Conservation (phyloP, 1,140 invertebrate genomes). For the Drosophila saltans region DNA sequence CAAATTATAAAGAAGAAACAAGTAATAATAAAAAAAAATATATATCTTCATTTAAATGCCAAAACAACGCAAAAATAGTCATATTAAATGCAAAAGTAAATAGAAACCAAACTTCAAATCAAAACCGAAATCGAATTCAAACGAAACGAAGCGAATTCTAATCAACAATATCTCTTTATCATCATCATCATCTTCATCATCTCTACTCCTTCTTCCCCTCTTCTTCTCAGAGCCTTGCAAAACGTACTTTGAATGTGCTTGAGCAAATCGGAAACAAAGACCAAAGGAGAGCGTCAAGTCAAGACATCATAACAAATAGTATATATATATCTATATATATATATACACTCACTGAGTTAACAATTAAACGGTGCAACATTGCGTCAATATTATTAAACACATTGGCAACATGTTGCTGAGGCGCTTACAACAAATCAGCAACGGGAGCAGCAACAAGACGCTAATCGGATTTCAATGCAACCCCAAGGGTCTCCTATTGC, state of each 20-base stretch:
- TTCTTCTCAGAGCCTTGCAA: neutral
- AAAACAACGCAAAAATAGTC: slow-evolving; percentile 39
- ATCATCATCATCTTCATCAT: neutral
- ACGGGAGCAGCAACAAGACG: slow-evolving; percentile 31
- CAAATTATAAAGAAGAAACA: slow-evolving; percentile 6
- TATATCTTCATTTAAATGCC: slow-evolving; percentile 48
- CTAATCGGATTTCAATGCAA: slow-evolving; percentile 51
- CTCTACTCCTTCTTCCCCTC: neutral
- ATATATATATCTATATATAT: neutral
- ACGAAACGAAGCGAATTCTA: slow-evolving; percentile 13
- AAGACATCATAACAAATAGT: slow-evolving; percentile 30
- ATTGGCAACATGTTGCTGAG: slow-evolving; percentile 57
- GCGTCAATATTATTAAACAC: slow-evolving; percentile 22
- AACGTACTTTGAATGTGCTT: slow-evolving; percentile 5
- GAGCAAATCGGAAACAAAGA: neutral
- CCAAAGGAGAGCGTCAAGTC: neutral
- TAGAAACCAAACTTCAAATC: neutral
- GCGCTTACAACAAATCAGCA: slow-evolving; percentile 49
- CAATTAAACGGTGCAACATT: slow-evolving; percentile 37
- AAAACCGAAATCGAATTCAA: slow-evolving; percentile 3
- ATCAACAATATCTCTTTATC: neutral
- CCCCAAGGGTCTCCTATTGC: slow-evolving; percentile 26
- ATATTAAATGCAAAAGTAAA: slow-evolving; percentile 13
- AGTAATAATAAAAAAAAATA: slow-evolving; percentile 3
- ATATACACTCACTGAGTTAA: slow-evolving; percentile 6